These are phyloP conservation scores for Poecilus cupreus DNA, from an alignment of 2,888 invertebrate species.

Conservation along the genomic window DNA sequence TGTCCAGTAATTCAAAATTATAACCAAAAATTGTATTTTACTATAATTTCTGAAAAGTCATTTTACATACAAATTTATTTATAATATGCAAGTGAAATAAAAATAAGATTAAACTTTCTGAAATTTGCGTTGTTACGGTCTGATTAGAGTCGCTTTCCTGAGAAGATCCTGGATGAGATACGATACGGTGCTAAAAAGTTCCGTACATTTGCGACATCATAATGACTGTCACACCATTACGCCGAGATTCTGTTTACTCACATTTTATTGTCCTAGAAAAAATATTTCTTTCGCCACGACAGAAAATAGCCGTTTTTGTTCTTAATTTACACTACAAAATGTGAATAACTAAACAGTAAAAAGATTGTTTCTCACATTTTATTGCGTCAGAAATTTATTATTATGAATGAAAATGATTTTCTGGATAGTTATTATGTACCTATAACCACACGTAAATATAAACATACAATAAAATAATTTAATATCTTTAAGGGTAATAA, in stretches of 20 bases:
- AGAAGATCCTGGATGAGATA: slow-evolving; percentile 37
- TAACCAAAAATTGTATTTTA: too few relatives aligned
- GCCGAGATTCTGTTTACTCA: slow-evolving; percentile 18
- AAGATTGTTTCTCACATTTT: neutral
- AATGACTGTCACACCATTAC: slow-evolving; percentile 17
- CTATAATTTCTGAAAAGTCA: too few relatives aligned
- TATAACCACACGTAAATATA: too few relatives aligned
- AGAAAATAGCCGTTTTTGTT: slow-evolving; percentile 2
- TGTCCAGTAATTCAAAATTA: too few relatives aligned
- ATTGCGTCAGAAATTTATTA: neutral
- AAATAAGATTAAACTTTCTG: slow-evolving; percentile 44
- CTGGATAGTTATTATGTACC: too few relatives aligned
- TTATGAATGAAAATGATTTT: too few relatives aligned
- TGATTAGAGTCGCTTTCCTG: slow-evolving; percentile 39
- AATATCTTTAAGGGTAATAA: neutral
- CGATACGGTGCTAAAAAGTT: slow-evolving; percentile 37
- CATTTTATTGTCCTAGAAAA: slow-evolving; percentile 31
- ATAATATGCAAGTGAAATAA: slow-evolving; percentile 24
- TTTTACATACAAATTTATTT: slow-evolving; percentile 25
- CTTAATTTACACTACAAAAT: slow-evolving; percentile 5
- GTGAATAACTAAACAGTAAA: neutral
- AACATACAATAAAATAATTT: neutral
- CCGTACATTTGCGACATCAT: slow-evolving; percentile 6
- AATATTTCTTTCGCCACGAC: neutral
- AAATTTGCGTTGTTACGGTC: slow-evolving; percentile 53